Percentiles rank a stretch among this genome's conserved stretches.
phyloP scores from a whole-genome alignment of 1,140 invertebrate species.

The Aplysia californica region DNA sequence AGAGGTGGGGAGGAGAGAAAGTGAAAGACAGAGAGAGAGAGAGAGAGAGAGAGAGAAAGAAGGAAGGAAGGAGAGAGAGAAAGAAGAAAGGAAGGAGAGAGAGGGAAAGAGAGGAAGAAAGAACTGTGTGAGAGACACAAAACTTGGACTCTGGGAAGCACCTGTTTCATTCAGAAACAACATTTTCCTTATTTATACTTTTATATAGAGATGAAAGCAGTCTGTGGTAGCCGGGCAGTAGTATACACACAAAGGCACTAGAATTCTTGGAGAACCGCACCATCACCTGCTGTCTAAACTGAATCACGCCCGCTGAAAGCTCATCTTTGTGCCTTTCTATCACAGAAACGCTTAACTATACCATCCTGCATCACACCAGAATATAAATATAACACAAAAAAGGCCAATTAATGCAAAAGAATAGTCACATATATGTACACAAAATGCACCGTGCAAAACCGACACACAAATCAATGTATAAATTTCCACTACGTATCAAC shows the following conservation, averaged over 20 bases:
- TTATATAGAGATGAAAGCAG: background rate
- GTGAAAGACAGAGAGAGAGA: constrained; percentile 2
- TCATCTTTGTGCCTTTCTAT: too few relatives aligned
- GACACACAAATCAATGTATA: too few relatives aligned
- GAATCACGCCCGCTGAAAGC: too few relatives aligned
- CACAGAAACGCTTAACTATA: too few relatives aligned
- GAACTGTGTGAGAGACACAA: background rate
- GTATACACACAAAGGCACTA: background rate
- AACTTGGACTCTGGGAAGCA: background rate
- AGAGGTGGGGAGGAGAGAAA: background rate
- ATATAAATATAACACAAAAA: too few relatives aligned
- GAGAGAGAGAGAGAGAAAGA: constrained; percentile 13
- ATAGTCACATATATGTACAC: too few relatives aligned
- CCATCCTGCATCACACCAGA: too few relatives aligned
- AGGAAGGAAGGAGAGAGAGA: constrained; percentile 2
- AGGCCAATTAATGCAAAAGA: too few relatives aligned
- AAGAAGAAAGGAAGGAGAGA: background rate
- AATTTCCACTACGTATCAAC: too few relatives aligned
- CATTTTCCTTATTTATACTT: too few relatives aligned
- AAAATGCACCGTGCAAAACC: too few relatives aligned
- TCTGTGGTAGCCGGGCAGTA: background rate
- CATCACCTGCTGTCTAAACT: background rate
- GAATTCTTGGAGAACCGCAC: background rate
- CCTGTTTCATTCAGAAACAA: too few relatives aligned
- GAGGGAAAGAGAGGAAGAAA: constrained; percentile 5